phyloP scores from a whole-genome alignment of 2,888 invertebrate species.

The Tinea semifulvella region DNA sequence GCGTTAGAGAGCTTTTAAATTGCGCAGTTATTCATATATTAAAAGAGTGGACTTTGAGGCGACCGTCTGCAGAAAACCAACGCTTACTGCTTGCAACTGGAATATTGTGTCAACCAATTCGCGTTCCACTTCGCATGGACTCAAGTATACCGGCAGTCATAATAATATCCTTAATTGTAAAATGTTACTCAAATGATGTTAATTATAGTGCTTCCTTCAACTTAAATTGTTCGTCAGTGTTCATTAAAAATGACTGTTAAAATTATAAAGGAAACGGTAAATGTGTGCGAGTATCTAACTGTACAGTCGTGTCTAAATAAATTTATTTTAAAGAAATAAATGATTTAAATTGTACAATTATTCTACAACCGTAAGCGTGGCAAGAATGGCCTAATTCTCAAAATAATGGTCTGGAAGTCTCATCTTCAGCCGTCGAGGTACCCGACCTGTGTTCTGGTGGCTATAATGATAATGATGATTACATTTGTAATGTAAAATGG shows the following conservation, averaged over 20 bases:
- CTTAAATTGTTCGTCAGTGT: not conserved
- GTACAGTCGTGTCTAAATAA: too few relatives aligned
- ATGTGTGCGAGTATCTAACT: too few relatives aligned
- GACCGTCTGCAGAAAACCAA: conserved; percentile 6
- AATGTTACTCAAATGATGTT: not conserved
- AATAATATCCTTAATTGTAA: conserved; percentile 6
- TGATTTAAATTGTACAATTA: too few relatives aligned
- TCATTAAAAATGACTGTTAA: not conserved
- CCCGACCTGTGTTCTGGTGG: too few relatives aligned
- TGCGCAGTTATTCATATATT: not conserved
- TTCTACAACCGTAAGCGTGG: too few relatives aligned
- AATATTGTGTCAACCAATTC: conserved; percentile 22
- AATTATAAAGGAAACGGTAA: not conserved
- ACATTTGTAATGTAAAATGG: too few relatives aligned
- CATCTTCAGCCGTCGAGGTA: too few relatives aligned
- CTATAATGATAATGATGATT: too few relatives aligned
- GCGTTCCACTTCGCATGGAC: conserved; percentile 26
- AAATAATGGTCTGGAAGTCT: too few relatives aligned
- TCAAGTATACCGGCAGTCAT: not conserved
- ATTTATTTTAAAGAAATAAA: too few relatives aligned
- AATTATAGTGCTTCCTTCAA: not conserved
- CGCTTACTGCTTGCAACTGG: conserved; percentile 23
- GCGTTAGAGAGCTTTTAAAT: too few relatives aligned
- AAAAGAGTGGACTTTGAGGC: conserved; percentile 6
- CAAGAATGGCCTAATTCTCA: too few relatives aligned